Evolutionary conservation across 2,888 invertebrate genomes (phyloP).

Genomic region (Operophtera brumata): DNA sequence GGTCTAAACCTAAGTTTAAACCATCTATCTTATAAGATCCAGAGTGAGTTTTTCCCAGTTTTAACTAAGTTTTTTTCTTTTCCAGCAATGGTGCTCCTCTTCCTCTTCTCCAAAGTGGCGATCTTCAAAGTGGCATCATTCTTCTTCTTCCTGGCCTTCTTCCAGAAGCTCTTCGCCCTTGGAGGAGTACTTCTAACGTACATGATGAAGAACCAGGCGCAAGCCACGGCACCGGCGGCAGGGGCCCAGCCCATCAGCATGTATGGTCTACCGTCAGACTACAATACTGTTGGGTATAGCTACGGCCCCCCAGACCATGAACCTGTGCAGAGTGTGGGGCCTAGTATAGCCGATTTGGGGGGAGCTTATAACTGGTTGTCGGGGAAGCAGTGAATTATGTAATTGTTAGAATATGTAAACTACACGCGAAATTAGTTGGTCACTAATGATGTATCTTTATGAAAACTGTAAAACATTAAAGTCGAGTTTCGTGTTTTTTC

Average conservation of each 20-base stretch:
- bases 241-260: constrained; percentile 23
- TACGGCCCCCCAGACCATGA: constrained; percentile 66
- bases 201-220: constrained; percentile 54
- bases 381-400: constrained; percentile 46
- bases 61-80: constrained; percentile 36
- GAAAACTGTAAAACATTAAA: too few species aligned
- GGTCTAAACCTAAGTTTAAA: too few species aligned
- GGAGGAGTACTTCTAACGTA: constrained; percentile 62
- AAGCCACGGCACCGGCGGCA: constrained; percentile 28
- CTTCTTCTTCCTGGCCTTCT: constrained; percentile 64
- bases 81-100: constrained; percentile 62
- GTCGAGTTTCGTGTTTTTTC: background rate
- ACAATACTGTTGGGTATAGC: constrained; percentile 70
- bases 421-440: background rate
- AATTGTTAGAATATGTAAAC: background rate
- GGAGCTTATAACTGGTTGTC: constrained; percentile 58
- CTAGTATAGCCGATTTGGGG: constrained; percentile 53
- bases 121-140: constrained; percentile 63
- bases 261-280: constrained; percentile 63
- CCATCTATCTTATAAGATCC: too few species aligned
- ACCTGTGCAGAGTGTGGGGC: constrained; percentile 40
- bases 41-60: too few species aligned
- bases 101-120: constrained; percentile 62
- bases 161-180: constrained; percentile 67
- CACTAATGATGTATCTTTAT: background rate